These are phyloP conservation scores for Pachyramphus minor DNA, from an alignment of 2,113 vertebrate species.

Conservation along the genomic window DNA sequence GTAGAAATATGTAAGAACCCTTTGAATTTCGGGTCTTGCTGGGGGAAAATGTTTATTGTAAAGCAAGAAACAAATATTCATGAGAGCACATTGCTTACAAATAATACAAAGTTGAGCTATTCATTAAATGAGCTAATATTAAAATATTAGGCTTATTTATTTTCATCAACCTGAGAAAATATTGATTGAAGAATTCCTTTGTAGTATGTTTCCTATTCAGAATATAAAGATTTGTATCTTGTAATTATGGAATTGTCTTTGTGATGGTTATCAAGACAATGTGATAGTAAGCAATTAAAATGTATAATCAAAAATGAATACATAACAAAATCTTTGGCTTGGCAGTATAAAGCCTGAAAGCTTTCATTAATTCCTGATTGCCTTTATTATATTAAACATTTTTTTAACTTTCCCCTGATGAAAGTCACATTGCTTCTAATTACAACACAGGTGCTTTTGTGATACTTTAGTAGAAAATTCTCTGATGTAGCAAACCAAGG, in stretches of 20 bases:
- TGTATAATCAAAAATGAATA: neutral
- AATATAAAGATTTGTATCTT: neutral
- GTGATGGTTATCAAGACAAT: constrained; percentile 30
- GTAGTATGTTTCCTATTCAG: neutral
- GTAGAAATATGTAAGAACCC: neutral
- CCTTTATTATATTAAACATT: neutral
- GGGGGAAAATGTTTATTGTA: neutral
- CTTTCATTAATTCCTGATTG: constrained; percentile 3
- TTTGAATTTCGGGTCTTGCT: neutral
- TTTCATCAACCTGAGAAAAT: neutral
- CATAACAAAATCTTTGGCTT: neutral
- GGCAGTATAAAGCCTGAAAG: neutral
- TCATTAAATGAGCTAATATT: too few species aligned
- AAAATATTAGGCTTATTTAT: neutral
- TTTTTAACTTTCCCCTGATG: neutral
- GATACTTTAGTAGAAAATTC: neutral
- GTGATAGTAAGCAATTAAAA: constrained; percentile 54
- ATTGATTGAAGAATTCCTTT: neutral
- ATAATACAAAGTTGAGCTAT: neutral
- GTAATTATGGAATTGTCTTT: constrained; percentile 48
- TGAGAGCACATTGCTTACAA: neutral
- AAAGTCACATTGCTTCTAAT: constrained; percentile 1
- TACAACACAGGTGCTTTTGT: constrained; percentile 14
- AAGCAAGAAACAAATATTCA: neutral
- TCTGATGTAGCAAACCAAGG: neutral